Evolutionary conservation across 1,140 invertebrate species (phyloP).

Genomic region (Neelides sp.): DNA sequence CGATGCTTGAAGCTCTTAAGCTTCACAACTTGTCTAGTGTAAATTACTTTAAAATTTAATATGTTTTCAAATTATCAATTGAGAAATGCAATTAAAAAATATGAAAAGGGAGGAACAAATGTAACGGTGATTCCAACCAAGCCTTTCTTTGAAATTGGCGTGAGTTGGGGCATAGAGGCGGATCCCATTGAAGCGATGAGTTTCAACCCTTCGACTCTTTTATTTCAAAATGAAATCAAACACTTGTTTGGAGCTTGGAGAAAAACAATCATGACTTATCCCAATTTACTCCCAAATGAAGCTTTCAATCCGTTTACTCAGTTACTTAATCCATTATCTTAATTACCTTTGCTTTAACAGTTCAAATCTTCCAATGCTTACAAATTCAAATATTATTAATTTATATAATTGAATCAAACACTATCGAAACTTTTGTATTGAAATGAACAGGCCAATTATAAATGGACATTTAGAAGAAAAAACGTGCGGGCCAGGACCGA

Average conservation of each 20-base stretch:
- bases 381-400: constrained; percentile 36
- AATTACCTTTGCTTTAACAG: too few relatives aligned
- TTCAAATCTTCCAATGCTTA: constrained; percentile 29
- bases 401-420: constrained; percentile 36
- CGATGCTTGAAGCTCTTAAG: constrained; percentile 7
- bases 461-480: constrained; percentile 57
- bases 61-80: constrained; percentile 8
- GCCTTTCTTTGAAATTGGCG: constrained; percentile 46
- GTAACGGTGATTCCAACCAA: constrained; percentile 35
- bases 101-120: constrained; percentile 11
- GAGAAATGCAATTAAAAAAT: background rate
- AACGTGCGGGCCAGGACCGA: constrained; percentile 50
- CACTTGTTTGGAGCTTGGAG: constrained; percentile 47
- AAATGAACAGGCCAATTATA: constrained; percentile 51
- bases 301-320: constrained; percentile 41
- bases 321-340: too few relatives aligned
- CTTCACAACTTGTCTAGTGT: background rate
- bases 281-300: constrained; percentile 46
- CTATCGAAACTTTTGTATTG: too few relatives aligned
- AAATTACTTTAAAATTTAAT: background rate
- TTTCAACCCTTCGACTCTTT: constrained; percentile 44
- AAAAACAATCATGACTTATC: constrained; percentile 42
- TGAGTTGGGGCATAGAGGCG: constrained; percentile 38
- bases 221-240: constrained; percentile 41
- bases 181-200: constrained; percentile 38